Base-by-base conservation (phyloP, 2,797 vertebrate species). In the Enoplosus armatus region DNA sequence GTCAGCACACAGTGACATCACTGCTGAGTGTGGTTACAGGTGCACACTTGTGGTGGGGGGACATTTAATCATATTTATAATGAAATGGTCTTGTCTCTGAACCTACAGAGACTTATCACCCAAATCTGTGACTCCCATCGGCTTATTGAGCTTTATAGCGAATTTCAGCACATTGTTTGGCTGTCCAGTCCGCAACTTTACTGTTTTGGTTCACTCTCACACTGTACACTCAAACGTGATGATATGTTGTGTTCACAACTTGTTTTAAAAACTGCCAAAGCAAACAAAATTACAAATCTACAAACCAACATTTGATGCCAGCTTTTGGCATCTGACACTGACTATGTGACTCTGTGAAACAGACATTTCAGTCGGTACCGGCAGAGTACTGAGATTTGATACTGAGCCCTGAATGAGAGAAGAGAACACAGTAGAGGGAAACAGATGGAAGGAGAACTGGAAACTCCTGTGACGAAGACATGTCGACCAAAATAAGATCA, bases 401-500 rank as follows among this genome's bases (percentile, higher is more conserved):
- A 10, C 16, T 1, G 7, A 27, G 54, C 24, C 15, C 3, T 4
- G n/a, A 9, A 45, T 53, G 11, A 53, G 55, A 45, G 5, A 4
- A 14, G 33, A 54, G 33, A n/a, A 29, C 29, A 41, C 16, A 33
- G 14, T n/a, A 5, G 50, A 54, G 47, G 2, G 22, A 20, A 48
- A 50, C 29, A 33, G 62, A 74, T 2, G 14, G 47, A 67, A 7
- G 45, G 14, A 66, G 37, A 78, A 79, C 18, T 77, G 86, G 83
- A 88, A 90, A 89, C 83, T 87, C 87, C 84, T 63, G 68, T 85
- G 89, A 92, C 35, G 74, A 85, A 66, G 55, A 62, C 35, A 18
- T 9, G 41, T 39, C 2, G 11, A 35, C 64, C 62, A 82, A 87
- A 90, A 87, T 87, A 84, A 80, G 35, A 68, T 43, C 8, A 6